Evolutionary conservation across 2,888 invertebrate genomes (phyloP).

Genomic region (Sarcophaga subvicina): DNA sequence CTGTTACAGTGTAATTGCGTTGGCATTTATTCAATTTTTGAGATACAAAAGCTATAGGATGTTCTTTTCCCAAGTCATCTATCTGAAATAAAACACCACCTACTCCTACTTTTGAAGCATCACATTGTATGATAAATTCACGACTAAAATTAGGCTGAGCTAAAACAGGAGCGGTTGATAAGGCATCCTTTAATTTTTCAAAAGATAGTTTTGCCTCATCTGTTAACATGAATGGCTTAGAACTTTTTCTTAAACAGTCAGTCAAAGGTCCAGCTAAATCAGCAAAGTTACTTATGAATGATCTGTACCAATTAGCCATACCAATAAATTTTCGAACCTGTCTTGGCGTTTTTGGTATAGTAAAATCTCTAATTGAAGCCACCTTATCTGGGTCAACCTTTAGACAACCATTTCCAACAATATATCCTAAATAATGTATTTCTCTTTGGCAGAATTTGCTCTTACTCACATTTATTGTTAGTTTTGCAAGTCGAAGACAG

Average conservation of each 20-base stretch:
- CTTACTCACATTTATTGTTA: slow-evolving; percentile 32
- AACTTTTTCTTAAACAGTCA: no score
- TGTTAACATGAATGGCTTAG: background rate
- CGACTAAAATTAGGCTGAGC: background rate
- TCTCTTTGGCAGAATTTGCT: background rate
- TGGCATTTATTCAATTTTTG: no score
- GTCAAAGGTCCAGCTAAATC: no score
- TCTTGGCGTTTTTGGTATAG: no score
- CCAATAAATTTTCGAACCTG: no score
- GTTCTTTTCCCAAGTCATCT: slow-evolving; percentile 35
- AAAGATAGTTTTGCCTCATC: slow-evolving; percentile 15
- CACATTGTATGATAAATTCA: slow-evolving; percentile 8
- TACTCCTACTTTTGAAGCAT: slow-evolving; percentile 20
- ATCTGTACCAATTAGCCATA: no score
- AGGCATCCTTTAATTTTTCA: background rate
- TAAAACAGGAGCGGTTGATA: slow-evolving; percentile 32
- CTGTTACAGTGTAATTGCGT: no score
- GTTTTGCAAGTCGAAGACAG: slow-evolving; percentile 2
- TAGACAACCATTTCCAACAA: no score
- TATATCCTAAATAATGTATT: no score
- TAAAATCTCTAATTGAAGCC: no score
- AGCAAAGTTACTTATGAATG: no score
- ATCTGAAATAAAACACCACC: slow-evolving; percentile 35
- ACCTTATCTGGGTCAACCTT: no score
- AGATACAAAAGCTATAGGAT: background rate